These are phyloP conservation scores for Phaonia tiefii DNA, from an alignment of 2,888 invertebrate genomes.

Conservation along the genomic window DNA sequence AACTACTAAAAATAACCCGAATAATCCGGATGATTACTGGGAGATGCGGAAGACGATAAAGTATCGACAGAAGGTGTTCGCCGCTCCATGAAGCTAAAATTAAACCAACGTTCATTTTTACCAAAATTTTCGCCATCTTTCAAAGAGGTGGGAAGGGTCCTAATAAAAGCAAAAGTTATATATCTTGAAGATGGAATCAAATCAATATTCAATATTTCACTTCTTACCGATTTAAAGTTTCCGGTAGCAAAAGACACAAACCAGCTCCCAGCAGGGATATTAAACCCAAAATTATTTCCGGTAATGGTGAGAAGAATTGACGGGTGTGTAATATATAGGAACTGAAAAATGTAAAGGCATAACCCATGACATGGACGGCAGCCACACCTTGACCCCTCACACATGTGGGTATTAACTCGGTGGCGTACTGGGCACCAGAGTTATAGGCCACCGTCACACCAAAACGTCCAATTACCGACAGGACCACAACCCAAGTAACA, in stretches of 20 bases:
- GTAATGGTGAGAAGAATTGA: conserved; percentile 80
- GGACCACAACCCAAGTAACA: conserved; percentile 76
- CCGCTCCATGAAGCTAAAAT: conserved; percentile 78
- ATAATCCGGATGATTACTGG: conserved; percentile 32
- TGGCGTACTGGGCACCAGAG: conserved; percentile 84
- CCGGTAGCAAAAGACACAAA: conserved; percentile 83
- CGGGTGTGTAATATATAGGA: conserved; percentile 82
- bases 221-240: conserved; percentile 81
- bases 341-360: conserved; percentile 84
- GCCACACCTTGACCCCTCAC: conserved; percentile 84
- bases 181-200: no score
- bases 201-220: not conserved
- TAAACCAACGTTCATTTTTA: conserved; percentile 81
- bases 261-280: conserved; percentile 81
- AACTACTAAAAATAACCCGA: conserved; percentile 33
- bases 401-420: conserved; percentile 84
- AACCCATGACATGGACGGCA: conserved; percentile 84
- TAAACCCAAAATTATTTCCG: conserved; percentile 82
- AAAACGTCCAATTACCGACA: conserved; percentile 82
- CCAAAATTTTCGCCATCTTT: conserved; percentile 84
- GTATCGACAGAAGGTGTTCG: conserved; percentile 72
- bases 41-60: conserved; percentile 46
- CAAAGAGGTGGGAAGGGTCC: conserved; percentile 82
- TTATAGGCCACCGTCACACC: conserved; percentile 85
- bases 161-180: conserved; percentile 51